These are phyloP conservation scores for Vanacampus margaritifer DNA, from an alignment of 2,113 vertebrate species.

Conservation along the genomic window DNA sequence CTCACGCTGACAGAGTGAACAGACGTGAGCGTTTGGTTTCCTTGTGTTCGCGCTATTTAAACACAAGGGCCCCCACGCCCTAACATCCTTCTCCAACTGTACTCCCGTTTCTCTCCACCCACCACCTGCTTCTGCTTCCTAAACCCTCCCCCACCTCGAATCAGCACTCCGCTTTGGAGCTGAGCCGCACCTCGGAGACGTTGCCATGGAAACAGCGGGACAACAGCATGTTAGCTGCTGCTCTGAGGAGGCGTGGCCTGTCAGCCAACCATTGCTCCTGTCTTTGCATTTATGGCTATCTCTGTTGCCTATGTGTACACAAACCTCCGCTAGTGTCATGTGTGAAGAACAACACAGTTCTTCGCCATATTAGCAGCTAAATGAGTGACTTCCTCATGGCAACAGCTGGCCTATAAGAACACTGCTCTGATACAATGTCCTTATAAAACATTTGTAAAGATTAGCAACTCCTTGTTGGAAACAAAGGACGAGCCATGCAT, in stretches of 20 bases:
- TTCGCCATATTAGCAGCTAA: not conserved
- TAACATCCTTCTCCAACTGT: constrained; percentile 33
- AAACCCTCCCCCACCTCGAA: constrained; percentile 52
- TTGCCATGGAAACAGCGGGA: constrained; percentile 84
- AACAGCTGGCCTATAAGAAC: not conserved
- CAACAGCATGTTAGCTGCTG: constrained; percentile 74
- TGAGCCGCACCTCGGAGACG: constrained; percentile 71
- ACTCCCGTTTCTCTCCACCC: constrained; percentile 35
- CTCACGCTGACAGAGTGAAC: constrained; percentile 29
- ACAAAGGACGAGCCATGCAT: not conserved
- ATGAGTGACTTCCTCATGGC: not conserved
- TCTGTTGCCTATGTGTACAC: constrained; percentile 19
- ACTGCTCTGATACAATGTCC: not conserved
- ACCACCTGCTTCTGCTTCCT: constrained; percentile 51
- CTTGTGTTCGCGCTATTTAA: constrained; percentile 25
- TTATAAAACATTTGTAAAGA: not conserved
- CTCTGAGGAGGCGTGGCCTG: constrained; percentile 49
- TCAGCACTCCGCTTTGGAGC: constrained; percentile 64
- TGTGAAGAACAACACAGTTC: not conserved
- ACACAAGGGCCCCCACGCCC: constrained; percentile 18
- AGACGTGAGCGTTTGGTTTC: constrained; percentile 15
- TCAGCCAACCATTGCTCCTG: constrained; percentile 24
- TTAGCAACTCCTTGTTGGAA: not conserved
- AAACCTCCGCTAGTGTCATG: not conserved
- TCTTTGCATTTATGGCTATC: constrained; percentile 22